A percentile compares a stretch with the other conserved stretches of the same genome.
These are phyloP conservation scores for Fukomys damarensis DNA, from an alignment of 2,113 vertebrate genomes.

Conservation along the genomic window DNA sequence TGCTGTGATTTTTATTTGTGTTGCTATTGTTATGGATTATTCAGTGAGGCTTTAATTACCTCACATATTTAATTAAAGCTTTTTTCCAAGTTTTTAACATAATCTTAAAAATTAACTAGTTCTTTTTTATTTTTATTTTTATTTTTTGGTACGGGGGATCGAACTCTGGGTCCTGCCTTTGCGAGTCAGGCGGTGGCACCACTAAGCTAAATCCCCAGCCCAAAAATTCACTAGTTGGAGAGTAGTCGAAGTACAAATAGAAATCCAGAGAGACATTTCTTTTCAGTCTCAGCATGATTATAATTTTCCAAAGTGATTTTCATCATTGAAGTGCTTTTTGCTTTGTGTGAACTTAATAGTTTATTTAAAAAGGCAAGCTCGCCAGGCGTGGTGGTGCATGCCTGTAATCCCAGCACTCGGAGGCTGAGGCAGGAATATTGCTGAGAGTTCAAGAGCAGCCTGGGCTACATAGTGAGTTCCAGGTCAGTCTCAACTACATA, in stretches of 20 bases:
- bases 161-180: too few species aligned
- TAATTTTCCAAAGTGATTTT: slow-evolving; percentile 42
- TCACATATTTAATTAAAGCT: slow-evolving; percentile 54
- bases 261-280: slow-evolving; percentile 53
- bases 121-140: too few species aligned
- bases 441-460: too few species aligned
- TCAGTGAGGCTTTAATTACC: slow-evolving; percentile 32
- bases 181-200: too few species aligned
- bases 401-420: too few species aligned
- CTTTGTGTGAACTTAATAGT: slow-evolving; percentile 22
- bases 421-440: too few species aligned
- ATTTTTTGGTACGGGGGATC: too few species aligned
- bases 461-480: too few species aligned
- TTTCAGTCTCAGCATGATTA: slow-evolving; percentile 15
- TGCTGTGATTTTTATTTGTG: slow-evolving; percentile 49
- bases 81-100: slow-evolving; percentile 33
- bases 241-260: slow-evolving; percentile 36
- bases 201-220: too few species aligned
- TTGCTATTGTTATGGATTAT: background rate
- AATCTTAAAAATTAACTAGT: slow-evolving; percentile 45
- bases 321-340: background rate
- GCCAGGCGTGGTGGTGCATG: too few species aligned
- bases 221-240: too few species aligned
- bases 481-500: too few species aligned
- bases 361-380: background rate